These are phyloP conservation scores for Venustoraphidia nigricollis DNA, from an alignment of 2,888 invertebrate genomes.

Conservation along the genomic window DNA sequence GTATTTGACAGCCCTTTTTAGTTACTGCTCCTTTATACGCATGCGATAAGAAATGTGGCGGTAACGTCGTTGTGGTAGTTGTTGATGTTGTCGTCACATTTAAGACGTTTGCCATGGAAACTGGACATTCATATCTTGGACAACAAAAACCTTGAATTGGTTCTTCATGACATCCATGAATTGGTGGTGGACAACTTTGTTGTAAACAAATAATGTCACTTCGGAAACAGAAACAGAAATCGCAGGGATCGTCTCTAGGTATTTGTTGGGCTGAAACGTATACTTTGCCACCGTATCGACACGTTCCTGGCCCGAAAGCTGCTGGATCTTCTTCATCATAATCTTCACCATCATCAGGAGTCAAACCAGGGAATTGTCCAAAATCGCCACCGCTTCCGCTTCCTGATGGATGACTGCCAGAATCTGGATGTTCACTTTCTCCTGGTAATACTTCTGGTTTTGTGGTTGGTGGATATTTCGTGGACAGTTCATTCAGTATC, in stretches of 20 bases:
- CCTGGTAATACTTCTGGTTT: constrained; percentile 1
- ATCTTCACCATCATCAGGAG: constrained; percentile 38
- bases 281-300: constrained; percentile 81
- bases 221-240: constrained; percentile 94
- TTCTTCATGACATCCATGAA: constrained; percentile 81
- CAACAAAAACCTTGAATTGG: constrained; percentile 89
- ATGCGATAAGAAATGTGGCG: constrained; percentile 68
- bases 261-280: constrained; percentile 92
- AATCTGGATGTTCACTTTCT: too few relatives aligned
- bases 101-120: constrained; percentile 67
- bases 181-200: constrained; percentile 90
- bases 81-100: constrained; percentile 79
- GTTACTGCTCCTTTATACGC: constrained; percentile 61
- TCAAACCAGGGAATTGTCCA: constrained; percentile 16
- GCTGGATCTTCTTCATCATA: constrained; percentile 64
- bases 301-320: constrained; percentile 75
- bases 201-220: constrained; percentile 90
- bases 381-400: constrained; percentile 3
- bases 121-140: constrained; percentile 86
- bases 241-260: constrained; percentile 85
- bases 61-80: constrained; percentile 71
- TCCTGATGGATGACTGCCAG: too few relatives aligned
- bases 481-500: too few relatives aligned
- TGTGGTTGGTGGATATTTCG: not conserved
- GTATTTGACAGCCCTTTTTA: constrained; percentile 71